Conservation (phyloP, 2,888 invertebrate genomes). For the Athrips mouffetella region DNA sequence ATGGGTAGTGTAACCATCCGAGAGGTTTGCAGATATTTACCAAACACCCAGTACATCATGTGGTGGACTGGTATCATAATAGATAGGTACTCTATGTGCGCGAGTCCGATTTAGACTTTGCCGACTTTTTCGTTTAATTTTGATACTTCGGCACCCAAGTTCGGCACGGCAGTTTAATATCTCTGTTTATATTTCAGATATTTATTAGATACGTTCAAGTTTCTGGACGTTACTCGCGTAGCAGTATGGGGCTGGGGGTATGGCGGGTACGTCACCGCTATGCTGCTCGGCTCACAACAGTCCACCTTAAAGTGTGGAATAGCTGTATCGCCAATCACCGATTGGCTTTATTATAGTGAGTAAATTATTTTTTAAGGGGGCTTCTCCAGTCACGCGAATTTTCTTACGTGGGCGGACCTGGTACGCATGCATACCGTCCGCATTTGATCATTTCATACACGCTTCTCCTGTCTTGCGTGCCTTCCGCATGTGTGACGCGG, state of each 20-base stretch:
- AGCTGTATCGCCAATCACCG: conserved; percentile 95
- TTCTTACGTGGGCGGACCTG: too few relatives aligned
- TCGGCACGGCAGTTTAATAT: not conserved
- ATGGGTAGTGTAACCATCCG: too few relatives aligned
- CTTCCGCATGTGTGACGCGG: too few relatives aligned
- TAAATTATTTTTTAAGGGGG: not conserved
- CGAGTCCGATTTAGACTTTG: not conserved
- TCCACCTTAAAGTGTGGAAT: conserved; percentile 95
- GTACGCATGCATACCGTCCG: too few relatives aligned
- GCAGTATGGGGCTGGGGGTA: conserved; percentile 99
- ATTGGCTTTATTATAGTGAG: conserved; percentile 97
- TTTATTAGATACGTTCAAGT: conserved; percentile 88
- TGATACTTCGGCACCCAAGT: not conserved
- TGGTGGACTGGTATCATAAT: too few relatives aligned
- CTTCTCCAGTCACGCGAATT: too few relatives aligned
- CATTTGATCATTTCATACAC: too few relatives aligned
- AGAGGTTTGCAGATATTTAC: too few relatives aligned
- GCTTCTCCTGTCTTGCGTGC: not conserved
- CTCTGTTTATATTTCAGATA: conserved; percentile 73
- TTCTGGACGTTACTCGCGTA: conserved; percentile 90
- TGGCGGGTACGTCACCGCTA: conserved; percentile 96
- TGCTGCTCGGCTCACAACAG: conserved; percentile 92
- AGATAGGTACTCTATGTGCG: too few relatives aligned
- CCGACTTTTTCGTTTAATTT: not conserved
- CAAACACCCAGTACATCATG: too few relatives aligned